Evolutionary conservation across 2,113 vertebrate species (phyloP).

Genomic region (Crotalus tigris): DNA sequence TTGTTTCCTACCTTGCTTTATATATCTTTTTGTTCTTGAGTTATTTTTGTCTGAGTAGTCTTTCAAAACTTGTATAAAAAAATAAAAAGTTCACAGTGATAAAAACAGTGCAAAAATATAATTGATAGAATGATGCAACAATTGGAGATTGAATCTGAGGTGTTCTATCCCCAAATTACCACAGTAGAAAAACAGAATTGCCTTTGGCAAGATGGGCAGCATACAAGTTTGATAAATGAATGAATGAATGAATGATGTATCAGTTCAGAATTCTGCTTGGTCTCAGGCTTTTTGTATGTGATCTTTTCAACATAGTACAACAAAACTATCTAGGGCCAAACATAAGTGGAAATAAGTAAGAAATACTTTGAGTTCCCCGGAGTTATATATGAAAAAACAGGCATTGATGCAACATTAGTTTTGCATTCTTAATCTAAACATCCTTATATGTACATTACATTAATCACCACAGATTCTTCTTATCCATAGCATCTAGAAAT

Average conservation of each 20-base stretch:
- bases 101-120: neutral
- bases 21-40: neutral
- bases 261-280: neutral
- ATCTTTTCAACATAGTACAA: neutral
- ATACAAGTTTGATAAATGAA: no score
- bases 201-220: no score
- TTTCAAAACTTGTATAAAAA: neutral
- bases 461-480: neutral
- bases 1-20: neutral
- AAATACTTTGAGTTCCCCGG: neutral
- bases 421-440: neutral
- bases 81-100: neutral
- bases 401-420: neutral
- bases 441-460: neutral
- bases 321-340: neutral
- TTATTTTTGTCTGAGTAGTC: neutral
- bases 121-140: neutral
- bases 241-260: neutral
- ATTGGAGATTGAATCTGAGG: neutral
- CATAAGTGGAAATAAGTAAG: neutral
- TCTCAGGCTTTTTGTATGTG: neutral
- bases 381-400: neutral
- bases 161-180: neutral
- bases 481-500: neutral
- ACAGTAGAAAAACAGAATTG: neutral